Conservation (phyloP, 2,113 vertebrate genomes). For the Trochalopteron elliotii region DNA sequence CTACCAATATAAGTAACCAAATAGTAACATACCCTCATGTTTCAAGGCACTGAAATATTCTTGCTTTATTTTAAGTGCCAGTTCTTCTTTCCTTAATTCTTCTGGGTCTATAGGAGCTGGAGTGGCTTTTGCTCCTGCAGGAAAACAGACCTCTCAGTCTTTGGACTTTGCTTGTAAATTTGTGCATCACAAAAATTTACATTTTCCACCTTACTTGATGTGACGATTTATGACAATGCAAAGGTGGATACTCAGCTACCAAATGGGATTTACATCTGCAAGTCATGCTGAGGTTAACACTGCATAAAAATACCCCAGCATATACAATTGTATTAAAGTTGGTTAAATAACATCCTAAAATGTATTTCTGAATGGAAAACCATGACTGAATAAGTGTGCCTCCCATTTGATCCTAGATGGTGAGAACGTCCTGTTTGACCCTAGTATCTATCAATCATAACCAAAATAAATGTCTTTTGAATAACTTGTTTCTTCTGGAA, state of each 20-base stretch:
- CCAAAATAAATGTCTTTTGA: neutral
- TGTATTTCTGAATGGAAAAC: neutral
- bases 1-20: neutral
- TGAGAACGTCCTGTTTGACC: neutral
- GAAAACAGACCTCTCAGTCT: neutral
- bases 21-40: slow-evolving; percentile 79
- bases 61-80: slow-evolving; percentile 73
- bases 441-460: neutral
- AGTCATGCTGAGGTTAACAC: neutral
- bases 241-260: neutral
- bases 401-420: neutral
- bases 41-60: slow-evolving; percentile 80
- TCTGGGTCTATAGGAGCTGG: slow-evolving; percentile 18
- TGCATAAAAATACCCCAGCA: neutral
- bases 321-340: neutral
- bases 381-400: neutral
- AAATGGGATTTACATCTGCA: neutral
- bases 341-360: neutral
- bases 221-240: neutral
- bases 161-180: neutral
- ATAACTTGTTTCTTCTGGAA: neutral
- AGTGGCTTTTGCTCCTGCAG: slow-evolving; percentile 53
- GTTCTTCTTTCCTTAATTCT: slow-evolving; percentile 60
- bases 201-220: neutral
- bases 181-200: neutral